These are phyloP conservation scores for Chaenogobius annularis DNA, from an alignment of 2,113 vertebrate genomes.

Conservation along the genomic window DNA sequence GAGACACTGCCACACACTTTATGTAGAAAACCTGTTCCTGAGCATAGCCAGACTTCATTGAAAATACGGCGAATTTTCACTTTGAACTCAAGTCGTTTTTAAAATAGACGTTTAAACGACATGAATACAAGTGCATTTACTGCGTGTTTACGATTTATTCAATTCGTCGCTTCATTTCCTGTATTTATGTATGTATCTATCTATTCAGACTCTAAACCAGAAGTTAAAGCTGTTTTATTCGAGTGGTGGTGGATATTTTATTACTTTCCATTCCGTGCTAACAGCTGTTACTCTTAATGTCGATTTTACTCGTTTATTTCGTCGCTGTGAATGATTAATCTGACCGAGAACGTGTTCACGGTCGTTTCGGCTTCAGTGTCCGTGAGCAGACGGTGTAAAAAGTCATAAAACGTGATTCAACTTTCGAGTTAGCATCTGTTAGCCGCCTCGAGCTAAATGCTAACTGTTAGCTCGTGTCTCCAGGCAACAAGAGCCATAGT, in stretches of 20 bases:
- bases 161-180: background rate
- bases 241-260: too few relatives aligned
- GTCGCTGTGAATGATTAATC: background rate
- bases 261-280: background rate
- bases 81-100: background rate
- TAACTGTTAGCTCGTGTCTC: background rate
- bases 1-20: background rate
- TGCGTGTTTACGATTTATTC: background rate
- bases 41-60: background rate
- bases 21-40: background rate
- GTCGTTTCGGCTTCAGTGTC: background rate
- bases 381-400: background rate
- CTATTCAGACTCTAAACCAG: background rate
- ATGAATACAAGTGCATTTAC: background rate
- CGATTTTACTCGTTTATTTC: background rate
- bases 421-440: background rate
- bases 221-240: background rate
- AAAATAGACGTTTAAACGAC: background rate
- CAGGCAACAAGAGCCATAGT: conserved; percentile 1
- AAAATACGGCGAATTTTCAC: background rate
- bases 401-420: background rate
- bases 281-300: background rate
- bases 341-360: background rate
- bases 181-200: background rate
- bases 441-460: background rate